Evolutionary conservation across 2,888 invertebrate genomes (phyloP), one percentile per base, ranked within the genome.

Genomic region (Platerodrilus igneus): DNA sequence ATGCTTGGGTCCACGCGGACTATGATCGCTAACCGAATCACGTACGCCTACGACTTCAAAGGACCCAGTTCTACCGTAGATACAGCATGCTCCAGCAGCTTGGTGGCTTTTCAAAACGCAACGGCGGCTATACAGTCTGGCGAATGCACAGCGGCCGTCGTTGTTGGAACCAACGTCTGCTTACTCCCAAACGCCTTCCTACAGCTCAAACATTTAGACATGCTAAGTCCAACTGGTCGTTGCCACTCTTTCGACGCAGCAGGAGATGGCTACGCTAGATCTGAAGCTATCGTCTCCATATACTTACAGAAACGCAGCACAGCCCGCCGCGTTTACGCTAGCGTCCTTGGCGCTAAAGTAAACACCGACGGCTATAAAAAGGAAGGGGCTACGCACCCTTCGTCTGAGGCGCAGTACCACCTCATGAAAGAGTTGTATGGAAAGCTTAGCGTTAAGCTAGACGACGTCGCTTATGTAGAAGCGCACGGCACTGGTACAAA

Each of bases 401-500:
- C 81, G 30, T 89, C 89, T 11, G 71, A 67, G 30, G 81, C 87
- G 81, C 91, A 92, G 70, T 83, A 84, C 59, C 77, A 72, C 59
- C 79, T 83, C 62, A 94, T 86, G 67, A 77, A 72, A 50, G 92
- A 94, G 67, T 84, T 93, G 0, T 97, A 96, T 70, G 73, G 72
- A 4, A 92, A 93, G 69, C 81, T 81, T 21, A 79, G 83, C 1
- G 67, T 99, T 34, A 80, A 86, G 55, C 96, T 97, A 3, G 66
- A 72, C 32, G 83, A 87, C 37, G 88, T 99, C 0, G 74, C 72
- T 2, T 99, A 96, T 67, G 86, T 99, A 2, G 99, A 99, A 70
- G 94, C 96, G 33, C 99, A 99, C 69, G 97, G 97, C 36, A 99
- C 97, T 11, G 99, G 97, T 41, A 99, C 97, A 5, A 95, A 95